Evolutionary conservation across 2,113 vertebrate genomes (phyloP), one percentile per base, ranked within the genome.

Genomic region (Cisticola juncidis): DNA sequence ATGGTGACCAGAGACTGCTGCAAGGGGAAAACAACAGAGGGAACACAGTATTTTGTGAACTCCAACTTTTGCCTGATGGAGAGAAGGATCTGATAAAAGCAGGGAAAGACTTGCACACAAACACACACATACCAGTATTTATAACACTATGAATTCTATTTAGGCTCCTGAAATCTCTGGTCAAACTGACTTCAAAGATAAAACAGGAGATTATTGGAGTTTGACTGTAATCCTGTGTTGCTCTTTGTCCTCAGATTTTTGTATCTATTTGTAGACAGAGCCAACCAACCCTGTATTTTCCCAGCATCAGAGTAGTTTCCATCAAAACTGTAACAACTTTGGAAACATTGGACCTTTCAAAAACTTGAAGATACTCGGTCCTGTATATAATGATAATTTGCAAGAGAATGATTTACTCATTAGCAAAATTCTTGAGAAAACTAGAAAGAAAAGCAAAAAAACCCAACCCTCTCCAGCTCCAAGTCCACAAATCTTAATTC

Each of bases 1-100:
- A 77, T 96, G 73, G 85, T 79, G 87, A 79, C 58, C 24, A 70
- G 78, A 97, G 89, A 60, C 56, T 95, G 78, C 74, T 94, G 77
- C 86, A 96, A 94, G 78, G 82, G 74, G 76, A 66, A 89, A 90
- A 58, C 40, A 81, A 69, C 16, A 18, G 81, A 94, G 65, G 53
- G 29, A 94, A 83, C 62, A 65, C 24, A 57, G 2, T 73, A 35
- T 91, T 96, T 97, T 56, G 31, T 60, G 61, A 94, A 80, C 47
- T 92, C 78, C 88, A 28, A 45, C 48, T 92, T 96, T 51, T 76
- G 64, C 66, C 54, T 60, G 65, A 77, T 76, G 45, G 11, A 50
- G 66, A 84, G 86, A n/a, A 56, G 68, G 53, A 88, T 24, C 12
- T 36, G 80, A 72, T 80, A 78, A 96, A 97, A 97, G 92, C 48